Conservation (phyloP, 2,888 invertebrate genomes). For the Schizaphis graminum region DNA sequence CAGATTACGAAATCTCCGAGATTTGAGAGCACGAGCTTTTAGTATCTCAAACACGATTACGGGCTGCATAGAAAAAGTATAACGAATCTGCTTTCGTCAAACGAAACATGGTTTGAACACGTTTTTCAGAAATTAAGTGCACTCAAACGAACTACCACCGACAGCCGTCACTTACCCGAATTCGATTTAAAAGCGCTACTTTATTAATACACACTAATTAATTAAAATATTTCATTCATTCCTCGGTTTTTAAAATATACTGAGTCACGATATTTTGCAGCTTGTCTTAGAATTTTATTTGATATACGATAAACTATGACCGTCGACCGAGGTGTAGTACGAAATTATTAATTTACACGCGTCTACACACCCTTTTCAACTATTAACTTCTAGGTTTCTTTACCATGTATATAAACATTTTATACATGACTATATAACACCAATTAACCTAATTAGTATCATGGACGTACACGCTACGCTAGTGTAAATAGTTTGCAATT, state of each 20-base stretch:
- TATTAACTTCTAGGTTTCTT: not conserved
- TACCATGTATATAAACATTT: not conserved
- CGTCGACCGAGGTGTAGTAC: not conserved
- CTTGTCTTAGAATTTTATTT: not conserved
- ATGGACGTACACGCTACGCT: not conserved
- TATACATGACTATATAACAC: not conserved
- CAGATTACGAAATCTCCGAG: not conserved
- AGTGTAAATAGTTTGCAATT: not conserved
- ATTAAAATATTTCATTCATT: conserved; percentile 13
- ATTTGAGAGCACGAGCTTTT: not conserved
- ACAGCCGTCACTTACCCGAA: not conserved
- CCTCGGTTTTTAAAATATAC: not conserved
- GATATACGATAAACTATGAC: not conserved
- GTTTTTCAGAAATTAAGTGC: conserved; percentile 19
- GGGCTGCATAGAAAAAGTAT: not conserved
- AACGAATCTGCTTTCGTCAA: not conserved
- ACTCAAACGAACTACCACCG: conserved; percentile 10
- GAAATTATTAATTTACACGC: not conserved
- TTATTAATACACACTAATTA: conserved; percentile 34
- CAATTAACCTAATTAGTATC: conserved; percentile 9
- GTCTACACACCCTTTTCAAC: not conserved
- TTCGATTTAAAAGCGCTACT: conserved; percentile 12
- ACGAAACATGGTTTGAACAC: not conserved
- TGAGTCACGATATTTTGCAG: not conserved
- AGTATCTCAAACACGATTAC: not conserved